phyloP scores from a whole-genome alignment of 2,797 vertebrate species.

The Phrynocephalus vlangalii region DNA sequence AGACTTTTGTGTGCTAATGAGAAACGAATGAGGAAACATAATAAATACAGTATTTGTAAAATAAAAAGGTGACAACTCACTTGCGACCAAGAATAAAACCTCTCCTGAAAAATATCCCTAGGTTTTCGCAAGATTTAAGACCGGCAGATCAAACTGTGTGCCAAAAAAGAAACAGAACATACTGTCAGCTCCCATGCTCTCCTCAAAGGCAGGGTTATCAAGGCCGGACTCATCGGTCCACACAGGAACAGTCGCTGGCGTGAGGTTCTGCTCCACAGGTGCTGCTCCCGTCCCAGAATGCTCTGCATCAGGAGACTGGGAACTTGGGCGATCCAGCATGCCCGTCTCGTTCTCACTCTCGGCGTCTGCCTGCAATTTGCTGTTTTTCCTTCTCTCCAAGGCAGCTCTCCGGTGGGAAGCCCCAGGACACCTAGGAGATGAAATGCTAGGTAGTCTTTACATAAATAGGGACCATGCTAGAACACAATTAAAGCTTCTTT shows the following conservation, averaged over 20 bases:
- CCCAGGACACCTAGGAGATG: slow-evolving; percentile 89
- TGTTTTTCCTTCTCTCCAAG: slow-evolving; percentile 82
- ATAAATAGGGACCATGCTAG: not conserved
- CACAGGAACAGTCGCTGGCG: slow-evolving; percentile 74
- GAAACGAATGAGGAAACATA: not conserved
- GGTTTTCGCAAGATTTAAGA: slow-evolving; percentile 35
- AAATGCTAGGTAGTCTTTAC: slow-evolving; percentile 23
- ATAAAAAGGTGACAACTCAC: slow-evolving; percentile 3
- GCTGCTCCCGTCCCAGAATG: slow-evolving; percentile 80
- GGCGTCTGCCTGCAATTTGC: slow-evolving; percentile 77
- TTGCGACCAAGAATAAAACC: slow-evolving; percentile 26
- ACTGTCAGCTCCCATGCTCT: slow-evolving; percentile 90
- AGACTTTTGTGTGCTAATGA: not conserved
- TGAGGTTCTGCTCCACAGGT: slow-evolving; percentile 73
- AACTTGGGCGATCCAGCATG: slow-evolving; percentile 77
- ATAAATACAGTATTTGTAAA: slow-evolving; percentile 20
- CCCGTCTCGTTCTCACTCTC: slow-evolving; percentile 78
- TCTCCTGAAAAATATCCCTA: slow-evolving; percentile 35
- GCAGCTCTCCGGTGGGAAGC: slow-evolving; percentile 86
- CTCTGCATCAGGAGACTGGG: slow-evolving; percentile 82
- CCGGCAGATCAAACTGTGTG: not conserved
- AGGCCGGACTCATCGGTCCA: slow-evolving; percentile 90
- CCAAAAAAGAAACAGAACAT: slow-evolving; percentile 71
- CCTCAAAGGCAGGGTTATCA: slow-evolving; percentile 96
- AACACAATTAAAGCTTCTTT: not conserved